A percentile compares a stretch with the other conserved stretches of the same genome.
Conservation (phyloP, 2,797 vertebrate species). For the Scleropages formosus region DNA sequence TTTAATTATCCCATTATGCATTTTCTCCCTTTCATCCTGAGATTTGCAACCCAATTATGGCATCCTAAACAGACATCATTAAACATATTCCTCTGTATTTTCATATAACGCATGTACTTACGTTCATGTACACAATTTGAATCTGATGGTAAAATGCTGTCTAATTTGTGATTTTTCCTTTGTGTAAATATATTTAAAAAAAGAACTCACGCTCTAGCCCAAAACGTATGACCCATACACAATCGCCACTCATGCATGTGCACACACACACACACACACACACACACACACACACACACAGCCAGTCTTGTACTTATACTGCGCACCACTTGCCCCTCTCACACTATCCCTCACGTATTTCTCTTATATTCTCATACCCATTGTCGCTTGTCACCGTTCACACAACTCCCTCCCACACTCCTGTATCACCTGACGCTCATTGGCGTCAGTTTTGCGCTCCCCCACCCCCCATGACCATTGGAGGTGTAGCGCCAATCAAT, state of each 20-base stretch:
- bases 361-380: not conserved
- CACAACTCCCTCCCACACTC: not conserved
- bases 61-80: conserved; percentile 14
- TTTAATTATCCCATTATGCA: conserved; percentile 33
- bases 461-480: not conserved
- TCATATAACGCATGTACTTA: not conserved
- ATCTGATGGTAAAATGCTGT: not conserved
- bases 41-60: conserved; percentile 7
- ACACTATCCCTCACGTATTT: not conserved
- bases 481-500: not conserved
- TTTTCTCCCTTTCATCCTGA: conserved; percentile 5
- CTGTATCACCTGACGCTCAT: not conserved
- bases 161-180: no score
- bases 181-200: no score
- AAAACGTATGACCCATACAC: not conserved
- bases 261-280: not conserved
- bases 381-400: not conserved
- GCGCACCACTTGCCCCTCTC: not conserved
- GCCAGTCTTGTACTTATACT: no score
- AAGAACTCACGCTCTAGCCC: no score
- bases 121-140: not conserved
- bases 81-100: conserved; percentile 8
- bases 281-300: conserved; percentile 12
- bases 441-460: not conserved
- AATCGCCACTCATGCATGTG: conserved; percentile 4